Evolutionary conservation across 2,888 invertebrate species (phyloP).

Genomic region (Salpingus planirostris): DNA sequence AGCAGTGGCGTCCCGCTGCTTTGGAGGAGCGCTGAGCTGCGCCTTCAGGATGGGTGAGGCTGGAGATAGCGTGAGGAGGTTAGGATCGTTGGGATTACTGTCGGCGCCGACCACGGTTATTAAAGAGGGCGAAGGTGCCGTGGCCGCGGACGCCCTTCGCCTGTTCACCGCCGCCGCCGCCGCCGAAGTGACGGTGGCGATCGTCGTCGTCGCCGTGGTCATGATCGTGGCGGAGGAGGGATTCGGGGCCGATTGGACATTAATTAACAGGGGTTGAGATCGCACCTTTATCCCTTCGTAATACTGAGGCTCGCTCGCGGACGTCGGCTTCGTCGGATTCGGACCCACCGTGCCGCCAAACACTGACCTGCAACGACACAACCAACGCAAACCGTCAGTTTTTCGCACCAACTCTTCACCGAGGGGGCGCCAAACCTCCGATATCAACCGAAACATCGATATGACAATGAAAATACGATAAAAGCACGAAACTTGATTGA

Average conservation of each 20-base stretch:
- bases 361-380: slow-evolving; percentile 55
- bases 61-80: slow-evolving; percentile 44
- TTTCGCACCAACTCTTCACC: too few relatives aligned
- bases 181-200: slow-evolving; percentile 34
- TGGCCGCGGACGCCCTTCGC: slow-evolving; percentile 16
- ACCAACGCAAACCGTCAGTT: too few relatives aligned
- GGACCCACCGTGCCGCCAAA: slow-evolving; percentile 80
- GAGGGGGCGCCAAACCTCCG: too few relatives aligned
- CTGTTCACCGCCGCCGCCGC: slow-evolving; percentile 18
- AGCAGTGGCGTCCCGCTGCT: slow-evolving; percentile 37
- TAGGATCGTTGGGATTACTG: slow-evolving; percentile 18
- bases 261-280: slow-evolving; percentile 49
- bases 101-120: slow-evolving; percentile 12
- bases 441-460: too few relatives aligned
- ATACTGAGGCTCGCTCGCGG: slow-evolving; percentile 47
- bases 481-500: too few relatives aligned
- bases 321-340: slow-evolving; percentile 56
- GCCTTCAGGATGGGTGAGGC: slow-evolving; percentile 78
- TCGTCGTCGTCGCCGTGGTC: slow-evolving; percentile 18
- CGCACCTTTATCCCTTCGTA: slow-evolving; percentile 63
- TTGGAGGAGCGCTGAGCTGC: slow-evolving; percentile 65
- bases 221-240: slow-evolving; percentile 29
- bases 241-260: slow-evolving; percentile 32
- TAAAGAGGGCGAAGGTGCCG: slow-evolving; percentile 9
- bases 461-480: too few relatives aligned